Evolutionary conservation across 2,113 vertebrate genomes (phyloP), one percentile per base, ranked within the genome.

Genomic region (Myiagra hebetior): DNA sequence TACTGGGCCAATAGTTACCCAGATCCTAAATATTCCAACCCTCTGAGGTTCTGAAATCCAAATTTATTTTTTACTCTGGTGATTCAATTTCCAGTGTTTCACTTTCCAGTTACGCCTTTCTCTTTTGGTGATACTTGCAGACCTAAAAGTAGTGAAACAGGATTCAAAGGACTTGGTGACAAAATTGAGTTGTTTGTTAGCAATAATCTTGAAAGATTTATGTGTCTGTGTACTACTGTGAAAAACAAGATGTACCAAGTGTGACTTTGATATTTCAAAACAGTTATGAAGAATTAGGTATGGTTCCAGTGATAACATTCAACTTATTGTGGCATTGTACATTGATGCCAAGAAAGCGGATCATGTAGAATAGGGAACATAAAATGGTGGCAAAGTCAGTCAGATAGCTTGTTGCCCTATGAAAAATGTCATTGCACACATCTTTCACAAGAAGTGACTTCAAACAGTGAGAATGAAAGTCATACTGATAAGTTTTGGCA

Each of bases 191-290:
- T 69, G 4, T 49, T 91, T 82, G 16, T 55, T 64, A 80, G 10
- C 31, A 74, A 73, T 62, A 50, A 69, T 64, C 52, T 80, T 47
- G 27, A 67, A 35, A 80, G 21, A 7, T 92, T 64, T 67, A 14
- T 63, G 23, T 42, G 20, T 18, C 41, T 60, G 9, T 72, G 28
- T 57, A 30, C 26, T 42, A 13, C 13, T 35, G 13, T 49, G 59
- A 62, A 69, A 76, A 30, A 49, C 4, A 92, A 91, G 41, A 62
- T 33, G 24, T 41, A 65, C 10, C 17, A 56, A 88, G 8, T 23
- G 33, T 75, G 62, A 88, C 22, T 95, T 89, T 52, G 44, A 87
- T 90, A 67, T 95, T 94, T 95, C 84, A 93, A 94, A 93, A 35
- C 41, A 94, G 62, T 94, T 95, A 62, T 44, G 92, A 79, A 80